Evolutionary conservation across 2,797 vertebrate species (phyloP).

Genomic region (Fundulus diaphanus): DNA sequence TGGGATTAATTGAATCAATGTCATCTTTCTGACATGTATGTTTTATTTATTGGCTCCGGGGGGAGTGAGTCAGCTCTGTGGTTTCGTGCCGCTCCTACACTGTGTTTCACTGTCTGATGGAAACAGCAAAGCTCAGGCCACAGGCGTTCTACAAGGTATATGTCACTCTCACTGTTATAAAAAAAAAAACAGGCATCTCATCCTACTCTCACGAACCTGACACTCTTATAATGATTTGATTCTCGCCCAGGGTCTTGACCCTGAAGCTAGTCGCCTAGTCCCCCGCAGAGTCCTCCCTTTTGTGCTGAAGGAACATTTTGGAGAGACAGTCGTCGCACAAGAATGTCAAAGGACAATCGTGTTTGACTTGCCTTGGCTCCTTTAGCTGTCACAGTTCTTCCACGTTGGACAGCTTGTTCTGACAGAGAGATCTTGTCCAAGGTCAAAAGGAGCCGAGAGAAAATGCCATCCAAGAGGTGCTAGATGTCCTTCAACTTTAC

Average conservation of each 20-base stretch:
- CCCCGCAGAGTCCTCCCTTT: conserved; percentile 87
- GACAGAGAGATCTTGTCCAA: background rate
- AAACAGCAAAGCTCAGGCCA: conserved; percentile 83
- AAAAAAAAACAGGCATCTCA: background rate
- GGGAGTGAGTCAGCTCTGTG: conserved; percentile 8
- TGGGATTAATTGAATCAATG: conserved; percentile 6
- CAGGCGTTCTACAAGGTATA: conserved; percentile 87
- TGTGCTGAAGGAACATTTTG: conserved; percentile 85
- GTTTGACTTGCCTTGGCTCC: background rate
- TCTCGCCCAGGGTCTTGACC: conserved; percentile 66
- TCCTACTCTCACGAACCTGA: background rate
- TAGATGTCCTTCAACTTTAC: background rate
- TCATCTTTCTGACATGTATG: conserved; percentile 30
- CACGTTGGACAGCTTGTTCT: background rate
- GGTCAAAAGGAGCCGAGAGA: background rate
- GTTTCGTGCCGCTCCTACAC: conserved; percentile 68
- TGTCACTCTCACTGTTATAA: conserved; percentile 7
- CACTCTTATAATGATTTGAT: background rate
- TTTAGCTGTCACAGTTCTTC: background rate
- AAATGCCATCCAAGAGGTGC: background rate
- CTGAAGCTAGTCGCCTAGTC: conserved; percentile 84
- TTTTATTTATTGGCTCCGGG: conserved; percentile 41
- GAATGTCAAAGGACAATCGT: background rate
- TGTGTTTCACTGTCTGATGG: conserved; percentile 82
- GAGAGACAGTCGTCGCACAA: conserved; percentile 76